Evolutionary conservation across 2,113 vertebrate species (phyloP).

Genomic region (Cyprinus carpio): DNA sequence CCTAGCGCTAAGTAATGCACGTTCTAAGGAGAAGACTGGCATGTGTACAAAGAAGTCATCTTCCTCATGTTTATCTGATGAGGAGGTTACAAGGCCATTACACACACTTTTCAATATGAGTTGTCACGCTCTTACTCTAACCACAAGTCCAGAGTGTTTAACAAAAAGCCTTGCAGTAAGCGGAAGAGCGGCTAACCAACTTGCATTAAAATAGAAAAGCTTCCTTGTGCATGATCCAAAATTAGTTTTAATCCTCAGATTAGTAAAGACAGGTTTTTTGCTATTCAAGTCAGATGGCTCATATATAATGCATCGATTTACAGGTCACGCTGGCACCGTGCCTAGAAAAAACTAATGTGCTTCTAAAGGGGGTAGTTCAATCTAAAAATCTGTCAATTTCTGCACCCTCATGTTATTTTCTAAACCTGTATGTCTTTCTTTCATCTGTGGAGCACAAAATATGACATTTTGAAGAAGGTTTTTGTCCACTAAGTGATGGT

Average conservation of each 20-base stretch:
- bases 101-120: background rate
- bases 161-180: background rate
- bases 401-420: background rate
- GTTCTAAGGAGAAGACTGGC: background rate
- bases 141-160: background rate
- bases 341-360: background rate
- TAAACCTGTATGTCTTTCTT: background rate
- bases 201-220: background rate
- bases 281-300: background rate
- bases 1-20: background rate
- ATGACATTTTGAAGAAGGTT: too few relatives aligned
- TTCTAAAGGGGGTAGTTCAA: background rate
- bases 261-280: background rate
- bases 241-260: background rate
- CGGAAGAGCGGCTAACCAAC: too few relatives aligned
- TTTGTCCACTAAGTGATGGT: too few relatives aligned
- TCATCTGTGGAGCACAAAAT: background rate
- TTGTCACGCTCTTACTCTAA: background rate
- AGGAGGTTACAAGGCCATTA: constrained; percentile 25
- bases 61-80: constrained; percentile 1
- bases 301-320: background rate
- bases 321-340: background rate
- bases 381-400: background rate
- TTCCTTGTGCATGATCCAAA: background rate
- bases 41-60: background rate